Evolutionary conservation across 1,140 invertebrate genomes (phyloP), one percentile per base, ranked within the genome.

Genomic region (Trichogramma pretiosum): DNA sequence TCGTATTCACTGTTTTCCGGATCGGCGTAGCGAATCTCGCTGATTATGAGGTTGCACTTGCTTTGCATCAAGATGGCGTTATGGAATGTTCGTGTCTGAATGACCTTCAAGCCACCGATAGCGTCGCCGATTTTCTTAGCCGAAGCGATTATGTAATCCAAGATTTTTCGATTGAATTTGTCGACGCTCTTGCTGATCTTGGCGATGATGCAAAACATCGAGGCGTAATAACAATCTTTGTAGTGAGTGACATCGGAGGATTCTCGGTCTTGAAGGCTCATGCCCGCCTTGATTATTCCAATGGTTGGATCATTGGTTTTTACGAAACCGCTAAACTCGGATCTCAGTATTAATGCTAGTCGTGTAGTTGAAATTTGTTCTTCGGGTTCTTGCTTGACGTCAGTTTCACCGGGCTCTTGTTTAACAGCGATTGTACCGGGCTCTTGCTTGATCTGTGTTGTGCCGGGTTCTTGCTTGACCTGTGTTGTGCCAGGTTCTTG

Each of bases 151-250:
- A 68, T 58, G 16, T 55, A 52, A 38, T 72, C 62, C 1, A 72
- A 28, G 8, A 52, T 47, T 3, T 18, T 57, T 3, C 48, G 22
- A 3, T 32, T 42, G 32, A 72, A 64, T 8, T 52, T 21, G 22
- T 61, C 19, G 0, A 56, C 46, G 7, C 63, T 40, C 1, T 59
- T 8, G 2, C 54, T 53, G 1, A 62, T 58, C 54, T 70, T 72
- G 0, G 58, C 30, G 2, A 72, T 26, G 9, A 71, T 62, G 19
- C 66, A 64, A 0, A 71, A 18, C 18, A 70, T 55, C 0, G 65
- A 58, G 0, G 64, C 50, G 30, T 58, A 66, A 16, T 61, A 66
- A 26, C 68, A 71, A 1, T 58, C 39, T 34, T 66, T 70, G 10
- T 64, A 64, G 4, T 69, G 53, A 26, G 22, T 46, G 0, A 30